Evolutionary conservation across 2,797 vertebrate genomes (phyloP), one percentile per base, ranked within the genome.

Genomic region (Scyliorhinus canicula): DNA sequence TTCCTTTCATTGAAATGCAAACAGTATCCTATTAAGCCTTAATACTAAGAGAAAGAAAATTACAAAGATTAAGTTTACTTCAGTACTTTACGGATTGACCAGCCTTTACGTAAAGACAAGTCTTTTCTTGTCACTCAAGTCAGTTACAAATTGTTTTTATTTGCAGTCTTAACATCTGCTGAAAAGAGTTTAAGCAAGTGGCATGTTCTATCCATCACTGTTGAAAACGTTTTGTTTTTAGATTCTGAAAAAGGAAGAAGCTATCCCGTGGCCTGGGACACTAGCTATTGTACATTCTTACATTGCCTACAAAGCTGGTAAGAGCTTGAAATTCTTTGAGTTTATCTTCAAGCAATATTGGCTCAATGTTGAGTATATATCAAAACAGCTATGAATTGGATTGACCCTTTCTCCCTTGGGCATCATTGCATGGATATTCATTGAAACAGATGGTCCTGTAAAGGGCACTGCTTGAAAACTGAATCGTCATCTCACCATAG

Each of bases 241-340:
- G 99, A 99, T 99, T 98, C 97, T 99, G 96, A 99, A 99, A 96
- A 99, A 99, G 96, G 99, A 99, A 97, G 99, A 99, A 97, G 99
- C 99, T 96, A 99, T 99, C 95, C 99, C 99, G 5, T 99, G 99
- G 99, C 99, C 99, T 2, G 99, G 99, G 82, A 99, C 99, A 88
- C 97, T 99, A 98, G 99, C 99, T 96, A 99, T 99, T 90, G 99
- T 99, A 96, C 99, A 99, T 98, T 99, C 99, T 96, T 99, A 99
- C 97, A 99, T 99, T 95, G 99, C 99, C 71, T 99, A 99, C 98
- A 99, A 99, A 99, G 98, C 99, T 99, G 99, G 99, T 99, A 98
- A 44, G 95, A n/a, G 26, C 47, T 60, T 63, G 44, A 26, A 1
- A 0, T 44, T 7, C 19, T 79, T 24, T 47, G 77, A 85, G 28